A percentile compares a stretch with the other conserved stretches of the same genome.
These are phyloP conservation scores for Plemyria rubiginata DNA, from an alignment of 2,888 invertebrate genomes.

Conservation along the genomic window DNA sequence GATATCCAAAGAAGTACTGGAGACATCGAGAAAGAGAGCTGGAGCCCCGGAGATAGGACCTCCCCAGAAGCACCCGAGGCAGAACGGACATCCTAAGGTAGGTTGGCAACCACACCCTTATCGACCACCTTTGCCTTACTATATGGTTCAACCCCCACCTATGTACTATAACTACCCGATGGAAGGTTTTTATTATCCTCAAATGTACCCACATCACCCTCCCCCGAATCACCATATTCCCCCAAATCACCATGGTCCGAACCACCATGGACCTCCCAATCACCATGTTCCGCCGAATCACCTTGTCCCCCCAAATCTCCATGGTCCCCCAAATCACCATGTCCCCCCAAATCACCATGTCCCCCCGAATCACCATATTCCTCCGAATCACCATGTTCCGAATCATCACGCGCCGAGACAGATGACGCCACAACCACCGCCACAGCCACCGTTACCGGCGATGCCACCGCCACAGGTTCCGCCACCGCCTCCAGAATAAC, in stretches of 20 bases:
- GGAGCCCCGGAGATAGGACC: slow-evolving; percentile 55
- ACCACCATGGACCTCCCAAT: slow-evolving; percentile 1
- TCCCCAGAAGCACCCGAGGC: slow-evolving; percentile 67
- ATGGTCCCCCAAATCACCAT: slow-evolving; percentile 1
- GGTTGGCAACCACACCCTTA: slow-evolving; percentile 72
- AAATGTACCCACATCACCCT: slow-evolving; percentile 64
- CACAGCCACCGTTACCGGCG: slow-evolving; percentile 82
- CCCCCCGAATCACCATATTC: slow-evolving; percentile 48
- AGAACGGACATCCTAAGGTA: slow-evolving; percentile 78
- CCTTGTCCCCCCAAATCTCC: neutral
- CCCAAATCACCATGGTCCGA: slow-evolving; percentile 33
- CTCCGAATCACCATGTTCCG: slow-evolving; percentile 3
- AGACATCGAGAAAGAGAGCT: slow-evolving; percentile 73
- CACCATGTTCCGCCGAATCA: neutral
- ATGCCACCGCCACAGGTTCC: slow-evolving; percentile 86
- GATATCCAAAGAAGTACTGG: slow-evolving; percentile 90
- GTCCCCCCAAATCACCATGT: slow-evolving; percentile 43
- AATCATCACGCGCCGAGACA: slow-evolving; percentile 39
- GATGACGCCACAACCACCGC: slow-evolving; percentile 41
- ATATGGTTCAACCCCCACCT: slow-evolving; percentile 73
- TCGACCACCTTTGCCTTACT: slow-evolving; percentile 67
- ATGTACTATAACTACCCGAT: slow-evolving; percentile 65
- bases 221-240: slow-evolving; percentile 47
- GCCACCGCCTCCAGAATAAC: slow-evolving; percentile 85
- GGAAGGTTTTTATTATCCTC: slow-evolving; percentile 63